Conservation (phyloP, 2,113 vertebrate species). For the Mormyrus lacerda region DNA sequence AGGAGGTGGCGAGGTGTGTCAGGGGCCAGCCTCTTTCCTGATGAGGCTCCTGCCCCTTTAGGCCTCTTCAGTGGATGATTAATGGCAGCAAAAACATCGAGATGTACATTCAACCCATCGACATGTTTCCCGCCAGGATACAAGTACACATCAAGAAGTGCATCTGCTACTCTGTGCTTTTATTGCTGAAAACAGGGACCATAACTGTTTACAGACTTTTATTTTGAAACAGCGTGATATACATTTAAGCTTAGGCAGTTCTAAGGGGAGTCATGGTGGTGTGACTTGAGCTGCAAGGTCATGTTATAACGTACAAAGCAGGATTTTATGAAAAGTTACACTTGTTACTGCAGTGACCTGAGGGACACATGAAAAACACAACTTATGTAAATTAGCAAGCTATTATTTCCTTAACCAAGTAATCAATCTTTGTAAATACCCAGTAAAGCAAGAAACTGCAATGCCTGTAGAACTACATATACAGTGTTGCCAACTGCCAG, state of each 20-base stretch:
- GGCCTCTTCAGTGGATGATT: constrained; percentile 22
- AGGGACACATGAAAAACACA: not conserved
- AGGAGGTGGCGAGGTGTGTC: constrained; percentile 15
- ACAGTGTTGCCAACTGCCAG: not conserved
- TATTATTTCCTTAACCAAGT: not conserved
- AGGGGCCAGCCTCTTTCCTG: constrained; percentile 17
- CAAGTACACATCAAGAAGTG: not conserved
- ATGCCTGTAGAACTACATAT: not conserved
- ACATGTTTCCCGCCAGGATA: not conserved
- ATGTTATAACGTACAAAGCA: not conserved
- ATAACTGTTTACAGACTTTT: not conserved
- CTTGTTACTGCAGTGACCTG: not conserved
- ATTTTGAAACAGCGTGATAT: not conserved
- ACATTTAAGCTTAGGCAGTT: not conserved
- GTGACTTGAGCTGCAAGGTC: not conserved
- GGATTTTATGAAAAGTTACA: not conserved
- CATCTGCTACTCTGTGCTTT: not conserved
- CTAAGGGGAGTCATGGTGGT: not conserved
- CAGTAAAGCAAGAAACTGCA: not conserved
- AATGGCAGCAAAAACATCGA: constrained; percentile 11
- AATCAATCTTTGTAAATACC: not conserved
- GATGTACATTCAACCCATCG: constrained; percentile 9
- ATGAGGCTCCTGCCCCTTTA: not conserved
- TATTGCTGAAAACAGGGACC: not conserved
- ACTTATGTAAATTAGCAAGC: not conserved